Percentiles rank a stretch among this genome's conserved stretches.
Conservation (phyloP, 2,888 invertebrate species). For the Timema podura region DNA sequence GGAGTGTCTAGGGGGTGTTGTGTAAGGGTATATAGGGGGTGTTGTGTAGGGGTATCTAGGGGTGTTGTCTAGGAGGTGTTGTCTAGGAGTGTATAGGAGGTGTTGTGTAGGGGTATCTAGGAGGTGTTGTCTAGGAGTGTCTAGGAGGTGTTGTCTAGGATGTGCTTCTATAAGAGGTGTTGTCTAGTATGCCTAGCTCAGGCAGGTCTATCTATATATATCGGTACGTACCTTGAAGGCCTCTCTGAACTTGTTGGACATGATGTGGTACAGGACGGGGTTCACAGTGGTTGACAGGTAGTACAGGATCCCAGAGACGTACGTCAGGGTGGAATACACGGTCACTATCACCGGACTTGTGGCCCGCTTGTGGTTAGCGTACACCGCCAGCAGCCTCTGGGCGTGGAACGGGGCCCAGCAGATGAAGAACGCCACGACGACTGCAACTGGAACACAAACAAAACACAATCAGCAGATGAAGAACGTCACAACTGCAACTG, state of each 20-base stretch:
- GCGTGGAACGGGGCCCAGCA: conserved; percentile 93
- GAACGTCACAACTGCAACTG: too few species aligned
- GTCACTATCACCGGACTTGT: conserved; percentile 48
- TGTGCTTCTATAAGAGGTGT: too few species aligned
- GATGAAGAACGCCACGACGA: conserved; percentile 75
- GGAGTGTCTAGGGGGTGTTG: too few species aligned
- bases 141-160: too few species aligned
- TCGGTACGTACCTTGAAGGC: conserved; percentile 59
- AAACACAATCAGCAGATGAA: too few species aligned
- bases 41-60: too few species aligned
- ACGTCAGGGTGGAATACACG: conserved; percentile 52
- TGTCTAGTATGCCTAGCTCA: too few species aligned
- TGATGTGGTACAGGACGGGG: conserved; percentile 64
- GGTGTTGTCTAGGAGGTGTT: too few species aligned
- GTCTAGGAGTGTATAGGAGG: too few species aligned
- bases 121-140: too few species aligned
- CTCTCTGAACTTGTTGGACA: conserved; percentile 66
- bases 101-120: too few species aligned
- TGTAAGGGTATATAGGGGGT: too few species aligned
- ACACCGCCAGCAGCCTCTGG: conserved; percentile 79
- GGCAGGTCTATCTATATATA: conserved; percentile 11
- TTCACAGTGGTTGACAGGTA: conserved; percentile 66
- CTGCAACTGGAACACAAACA: conserved; percentile 59
- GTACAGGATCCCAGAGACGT: conserved; percentile 62
- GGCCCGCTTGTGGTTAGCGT: conserved; percentile 55